Percentiles rank a stretch among this genome's conserved stretches.
Conservation (phyloP, 2,888 invertebrate species). For the Ommatoiulus sabulosus region DNA sequence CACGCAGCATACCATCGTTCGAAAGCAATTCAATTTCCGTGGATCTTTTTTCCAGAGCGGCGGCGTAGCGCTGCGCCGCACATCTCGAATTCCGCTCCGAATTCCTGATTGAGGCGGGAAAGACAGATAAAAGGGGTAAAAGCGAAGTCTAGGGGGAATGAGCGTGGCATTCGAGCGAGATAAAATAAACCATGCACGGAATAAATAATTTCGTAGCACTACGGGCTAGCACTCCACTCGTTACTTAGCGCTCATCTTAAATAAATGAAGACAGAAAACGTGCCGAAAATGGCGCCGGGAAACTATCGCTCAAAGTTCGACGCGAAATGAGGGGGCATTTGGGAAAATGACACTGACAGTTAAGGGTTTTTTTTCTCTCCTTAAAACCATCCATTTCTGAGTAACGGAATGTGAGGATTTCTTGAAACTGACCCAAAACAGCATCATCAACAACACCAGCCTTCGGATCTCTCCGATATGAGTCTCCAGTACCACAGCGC, state of each 20-base stretch:
- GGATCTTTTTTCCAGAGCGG: not conserved
- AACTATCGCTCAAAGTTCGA: not conserved
- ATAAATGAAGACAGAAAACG: slow-evolving; percentile 11
- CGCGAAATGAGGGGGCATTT: not conserved
- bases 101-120: not conserved
- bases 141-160: not conserved
- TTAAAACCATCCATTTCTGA: too few species aligned
- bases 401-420: not conserved
- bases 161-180: not conserved
- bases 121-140: slow-evolving; percentile 15
- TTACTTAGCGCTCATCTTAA: slow-evolving; percentile 10
- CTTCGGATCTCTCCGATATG: not conserved
- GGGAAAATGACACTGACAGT: too few species aligned
- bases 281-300: not conserved
- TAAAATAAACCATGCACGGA: slow-evolving; percentile 28
- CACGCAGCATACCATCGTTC: not conserved
- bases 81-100: not conserved
- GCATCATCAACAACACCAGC: not conserved
- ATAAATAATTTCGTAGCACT: slow-evolving; percentile 22
- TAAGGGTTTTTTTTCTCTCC: too few species aligned
- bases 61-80: not conserved
- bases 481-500: not conserved
- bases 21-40: not conserved
- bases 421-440: not conserved
- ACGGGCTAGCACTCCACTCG: not conserved